Evolutionary conservation across 2,113 vertebrate species (phyloP).

Genomic region (Uria aalge): DNA sequence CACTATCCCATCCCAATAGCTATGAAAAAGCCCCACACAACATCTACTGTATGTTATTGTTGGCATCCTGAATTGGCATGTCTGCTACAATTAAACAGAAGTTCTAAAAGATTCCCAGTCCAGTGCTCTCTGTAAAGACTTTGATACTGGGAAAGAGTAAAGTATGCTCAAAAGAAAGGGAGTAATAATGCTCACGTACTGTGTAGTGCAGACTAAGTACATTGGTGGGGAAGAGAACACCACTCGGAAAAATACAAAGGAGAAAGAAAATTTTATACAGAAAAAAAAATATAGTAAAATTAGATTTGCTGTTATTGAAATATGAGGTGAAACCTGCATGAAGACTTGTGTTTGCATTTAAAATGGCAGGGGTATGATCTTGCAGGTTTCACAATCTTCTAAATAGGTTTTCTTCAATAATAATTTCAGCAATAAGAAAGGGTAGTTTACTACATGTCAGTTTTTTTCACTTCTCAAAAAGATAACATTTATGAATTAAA

Average conservation of each 20-base stretch:
- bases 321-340: background rate
- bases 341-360: background rate
- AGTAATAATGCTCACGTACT: background rate
- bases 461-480: background rate
- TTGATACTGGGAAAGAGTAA: background rate
- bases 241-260: background rate
- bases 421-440: background rate
- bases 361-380: background rate
- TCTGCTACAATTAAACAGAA: constrained; percentile 44
- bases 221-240: background rate
- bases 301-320: background rate
- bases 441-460: accelerated
- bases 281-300: background rate
- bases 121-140: background rate
- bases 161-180: background rate
- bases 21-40: constrained; percentile 25
- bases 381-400: background rate
- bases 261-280: background rate
- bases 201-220: background rate
- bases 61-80: constrained; percentile 28
- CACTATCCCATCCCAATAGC: background rate
- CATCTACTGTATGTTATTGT: constrained; percentile 50
- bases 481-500: background rate
- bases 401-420: background rate
- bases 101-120: constrained; percentile 15